phyloP scores from a whole-genome alignment of 2,113 vertebrate species.

The Hylia prasina region DNA sequence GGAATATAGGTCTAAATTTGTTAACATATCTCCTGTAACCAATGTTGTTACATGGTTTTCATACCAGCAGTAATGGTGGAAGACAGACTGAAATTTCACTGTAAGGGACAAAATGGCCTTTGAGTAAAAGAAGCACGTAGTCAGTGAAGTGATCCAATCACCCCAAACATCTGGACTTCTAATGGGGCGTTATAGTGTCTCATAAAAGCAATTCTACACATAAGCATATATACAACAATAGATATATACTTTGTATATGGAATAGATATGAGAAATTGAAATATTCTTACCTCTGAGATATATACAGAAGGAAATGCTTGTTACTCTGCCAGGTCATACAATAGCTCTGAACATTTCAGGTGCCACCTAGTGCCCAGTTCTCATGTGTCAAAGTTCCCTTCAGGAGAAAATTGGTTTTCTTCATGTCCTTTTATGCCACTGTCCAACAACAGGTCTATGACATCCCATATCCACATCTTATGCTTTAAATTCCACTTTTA shows the following conservation, averaged over 20 bases:
- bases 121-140: background rate
- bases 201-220: background rate
- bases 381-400: background rate
- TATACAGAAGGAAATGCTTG: accelerated
- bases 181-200: background rate
- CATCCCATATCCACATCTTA: background rate
- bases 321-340: background rate
- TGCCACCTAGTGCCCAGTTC: background rate
- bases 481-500: background rate
- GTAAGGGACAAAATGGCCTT: background rate
- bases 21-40: background rate
- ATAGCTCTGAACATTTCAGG: background rate
- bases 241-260: background rate
- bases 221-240: background rate
- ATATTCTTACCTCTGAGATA: background rate
- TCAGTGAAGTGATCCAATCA: background rate
- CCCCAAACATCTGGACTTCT: background rate
- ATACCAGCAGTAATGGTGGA: background rate
- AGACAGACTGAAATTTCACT: background rate
- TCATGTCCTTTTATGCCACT: background rate
- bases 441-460: background rate
- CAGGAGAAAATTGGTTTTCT: background rate
- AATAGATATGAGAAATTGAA: background rate
- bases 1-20: background rate
- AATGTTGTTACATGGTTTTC: background rate